These are phyloP conservation scores for Drosophila neutralis DNA, from an alignment of 2,888 invertebrate genomes.

Conservation along the genomic window DNA sequence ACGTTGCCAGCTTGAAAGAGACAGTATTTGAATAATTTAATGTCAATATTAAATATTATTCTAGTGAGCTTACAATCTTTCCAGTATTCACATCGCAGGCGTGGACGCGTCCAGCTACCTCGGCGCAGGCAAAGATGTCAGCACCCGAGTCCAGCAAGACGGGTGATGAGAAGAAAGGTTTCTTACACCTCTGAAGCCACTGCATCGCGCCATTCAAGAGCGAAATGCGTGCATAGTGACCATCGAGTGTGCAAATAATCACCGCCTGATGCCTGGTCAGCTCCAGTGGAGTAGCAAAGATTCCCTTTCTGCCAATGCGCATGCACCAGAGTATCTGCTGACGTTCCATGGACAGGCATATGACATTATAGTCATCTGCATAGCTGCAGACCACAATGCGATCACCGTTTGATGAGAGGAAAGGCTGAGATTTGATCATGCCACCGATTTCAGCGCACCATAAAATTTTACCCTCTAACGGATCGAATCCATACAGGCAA, in stretches of 20 bases:
- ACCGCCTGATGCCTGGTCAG: slow-evolving; percentile 77
- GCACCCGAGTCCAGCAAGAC: slow-evolving; percentile 54
- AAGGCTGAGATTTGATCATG: slow-evolving; percentile 84
- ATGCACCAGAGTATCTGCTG: slow-evolving; percentile 66
- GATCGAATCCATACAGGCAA: slow-evolving; percentile 88
- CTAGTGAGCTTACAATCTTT: slow-evolving; percentile 53
- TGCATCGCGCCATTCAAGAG: slow-evolving; percentile 84
- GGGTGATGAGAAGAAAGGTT: slow-evolving; percentile 88
- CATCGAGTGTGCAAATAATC: slow-evolving; percentile 86
- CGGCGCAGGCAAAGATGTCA: slow-evolving; percentile 77
- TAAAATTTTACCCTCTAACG: slow-evolving; percentile 85
- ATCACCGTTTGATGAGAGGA: slow-evolving; percentile 87
- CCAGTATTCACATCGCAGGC: slow-evolving; percentile 68
- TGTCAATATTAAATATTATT: not conserved
- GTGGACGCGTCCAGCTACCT: slow-evolving; percentile 86
- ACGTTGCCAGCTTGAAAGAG: slow-evolving; percentile 87
- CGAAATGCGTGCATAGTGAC: slow-evolving; percentile 85
- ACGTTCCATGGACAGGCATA: slow-evolving; percentile 72
- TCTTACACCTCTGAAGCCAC: slow-evolving; percentile 85
- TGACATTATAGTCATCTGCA: slow-evolving; percentile 82
- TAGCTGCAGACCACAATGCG: slow-evolving; percentile 87
- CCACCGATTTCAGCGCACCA: slow-evolving; percentile 87
- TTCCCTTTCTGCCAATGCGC: slow-evolving; percentile 85
- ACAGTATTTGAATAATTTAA: not conserved
- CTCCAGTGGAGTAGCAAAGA: slow-evolving; percentile 86